Percentiles rank a stretch among this genome's conserved stretches.
Conservation (phyloP, 2,113 vertebrate genomes). For the Fregata magnificens region DNA sequence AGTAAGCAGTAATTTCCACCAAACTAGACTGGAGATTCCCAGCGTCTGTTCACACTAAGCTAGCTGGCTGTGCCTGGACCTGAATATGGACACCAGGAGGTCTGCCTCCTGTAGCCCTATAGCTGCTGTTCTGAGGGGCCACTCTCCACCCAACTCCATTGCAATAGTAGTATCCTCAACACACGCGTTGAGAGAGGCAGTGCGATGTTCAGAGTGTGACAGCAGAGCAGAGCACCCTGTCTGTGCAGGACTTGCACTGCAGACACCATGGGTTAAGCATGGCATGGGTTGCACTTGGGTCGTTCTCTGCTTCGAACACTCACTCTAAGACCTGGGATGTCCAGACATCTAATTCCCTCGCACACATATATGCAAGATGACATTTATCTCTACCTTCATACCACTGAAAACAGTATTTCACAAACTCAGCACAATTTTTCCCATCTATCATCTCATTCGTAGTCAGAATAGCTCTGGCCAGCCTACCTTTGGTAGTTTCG, state of each 20-base stretch:
- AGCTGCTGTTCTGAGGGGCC: not conserved
- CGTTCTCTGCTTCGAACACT: not conserved
- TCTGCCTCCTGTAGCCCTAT: not conserved
- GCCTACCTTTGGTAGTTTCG: conserved; percentile 96
- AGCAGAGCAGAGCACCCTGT: not conserved
- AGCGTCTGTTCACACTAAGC: not conserved
- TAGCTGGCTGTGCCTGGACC: not conserved
- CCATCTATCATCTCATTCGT: not conserved
- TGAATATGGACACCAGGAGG: not conserved
- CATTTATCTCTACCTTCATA: not conserved
- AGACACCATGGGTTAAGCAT: not conserved
- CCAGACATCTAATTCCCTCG: not conserved
- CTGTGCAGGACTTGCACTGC: not conserved
- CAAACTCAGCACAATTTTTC: not conserved
- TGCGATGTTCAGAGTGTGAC: not conserved
- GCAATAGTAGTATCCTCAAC: not conserved
- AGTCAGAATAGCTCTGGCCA: not conserved
- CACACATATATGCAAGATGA: not conserved
- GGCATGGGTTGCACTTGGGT: not conserved
- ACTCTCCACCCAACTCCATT: not conserved
- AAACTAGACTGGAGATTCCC: not conserved
- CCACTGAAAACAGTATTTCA: not conserved
- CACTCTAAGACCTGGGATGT: not conserved
- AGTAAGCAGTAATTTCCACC: not conserved
- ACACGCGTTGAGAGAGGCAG: not conserved